phyloP scores from a whole-genome alignment of 2,888 invertebrate species.

The Ligdia adustata region DNA sequence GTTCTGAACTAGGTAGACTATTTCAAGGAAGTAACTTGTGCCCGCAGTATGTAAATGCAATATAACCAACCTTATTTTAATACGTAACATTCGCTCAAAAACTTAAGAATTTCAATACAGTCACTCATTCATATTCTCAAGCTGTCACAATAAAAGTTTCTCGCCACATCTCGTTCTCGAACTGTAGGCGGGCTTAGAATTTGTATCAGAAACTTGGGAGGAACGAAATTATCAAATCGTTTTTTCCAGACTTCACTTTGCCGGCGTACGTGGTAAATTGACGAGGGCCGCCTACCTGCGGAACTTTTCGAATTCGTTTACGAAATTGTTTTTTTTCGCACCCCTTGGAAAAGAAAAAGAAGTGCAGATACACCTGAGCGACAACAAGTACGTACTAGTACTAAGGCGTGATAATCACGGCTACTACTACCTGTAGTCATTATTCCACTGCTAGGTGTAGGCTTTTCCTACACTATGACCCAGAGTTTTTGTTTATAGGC shows the following conservation, averaged over 20 bases:
- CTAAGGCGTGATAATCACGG: too few species aligned
- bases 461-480: too few species aligned
- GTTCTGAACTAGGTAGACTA: too few species aligned
- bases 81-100: too few species aligned
- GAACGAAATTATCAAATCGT: constrained; percentile 43
- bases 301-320: constrained; percentile 49
- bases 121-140: background rate
- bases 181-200: constrained; percentile 18
- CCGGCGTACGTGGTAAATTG: constrained; percentile 45
- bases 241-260: constrained; percentile 34
- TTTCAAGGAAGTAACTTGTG: too few species aligned
- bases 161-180: constrained; percentile 4
- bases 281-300: constrained; percentile 35
- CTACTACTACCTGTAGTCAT: too few species aligned
- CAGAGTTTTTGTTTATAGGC: too few species aligned
- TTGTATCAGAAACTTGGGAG: constrained; percentile 37
- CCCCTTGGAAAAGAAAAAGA: constrained; percentile 35
- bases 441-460: too few species aligned
- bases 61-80: too few species aligned
- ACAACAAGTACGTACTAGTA: too few species aligned
- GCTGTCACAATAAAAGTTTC: constrained; percentile 10
- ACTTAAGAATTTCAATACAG: background rate
- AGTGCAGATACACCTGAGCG: background rate
- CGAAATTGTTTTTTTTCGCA: constrained; percentile 46
- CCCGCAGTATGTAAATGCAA: too few species aligned